Evolutionary conservation across 2,797 vertebrate species (phyloP), one percentile per base, ranked within the genome.

Genomic region (Sylvia borin): DNA sequence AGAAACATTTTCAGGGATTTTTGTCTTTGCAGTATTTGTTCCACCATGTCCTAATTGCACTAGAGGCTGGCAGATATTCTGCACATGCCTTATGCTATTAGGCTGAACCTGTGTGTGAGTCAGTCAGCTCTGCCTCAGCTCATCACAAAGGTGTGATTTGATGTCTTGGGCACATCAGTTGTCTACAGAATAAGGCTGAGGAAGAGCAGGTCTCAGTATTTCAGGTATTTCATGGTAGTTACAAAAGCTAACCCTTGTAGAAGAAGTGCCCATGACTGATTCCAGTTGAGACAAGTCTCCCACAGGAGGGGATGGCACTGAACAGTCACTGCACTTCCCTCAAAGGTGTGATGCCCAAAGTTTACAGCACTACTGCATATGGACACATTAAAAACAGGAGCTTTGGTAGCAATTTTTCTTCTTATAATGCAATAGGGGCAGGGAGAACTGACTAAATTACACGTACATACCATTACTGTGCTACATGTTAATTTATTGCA

Each of bases 101-200:
- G 34, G 40, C 36, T 92, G 73, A 95, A 95, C 70, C 89, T 60
- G 76, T 38, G 36, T 54, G 47, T 7, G 66, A 91, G 73, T 88
- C 68, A 91, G 60, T 57, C 84, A 62, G 68, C 40, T 66, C 73
- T 73, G 43, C 66, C 38, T 68, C 27, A 65, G 54, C 36, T 72
- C 82, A 81, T 55, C 76, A 86, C 29, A 58, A 61, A 83, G 51
- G 90, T 58, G 7, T 14, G 43, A 85, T 81, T 5, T 40, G 87
- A 96, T 72, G 42, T 31, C 40, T n/a, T 8, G 3, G 48, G 48
- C 74, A 66, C 72, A 60, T 50, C 11, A 83, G 50, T 6, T 65
- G 42, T 34, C 54, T 58, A 25, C 0, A 51, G 51, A 77, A 75
- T 32, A 16, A 80, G 50, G 42, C 3, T 70, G n/a, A 85, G 29